phyloP scores from a whole-genome alignment of 2,888 invertebrate genomes.

The Himalopsyche tibetana region DNA sequence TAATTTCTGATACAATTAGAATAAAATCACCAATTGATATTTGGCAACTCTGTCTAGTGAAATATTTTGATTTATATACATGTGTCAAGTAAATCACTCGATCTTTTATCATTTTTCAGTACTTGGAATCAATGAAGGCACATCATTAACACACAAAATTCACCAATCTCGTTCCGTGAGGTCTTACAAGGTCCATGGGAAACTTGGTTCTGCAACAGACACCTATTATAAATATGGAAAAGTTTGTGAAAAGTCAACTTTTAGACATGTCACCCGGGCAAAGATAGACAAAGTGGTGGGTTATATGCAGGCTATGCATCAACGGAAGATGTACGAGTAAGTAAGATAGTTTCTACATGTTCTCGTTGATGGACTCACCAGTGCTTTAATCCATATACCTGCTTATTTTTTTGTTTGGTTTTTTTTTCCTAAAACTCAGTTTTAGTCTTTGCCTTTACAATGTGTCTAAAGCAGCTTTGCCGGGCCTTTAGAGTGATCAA shows the following conservation, averaged over 20 bases:
- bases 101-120: slow-evolving; percentile 73
- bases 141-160: slow-evolving; percentile 76
- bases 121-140: slow-evolving; percentile 84
- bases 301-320: slow-evolving; percentile 90
- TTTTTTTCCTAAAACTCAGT: too few species aligned
- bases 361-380: not conserved
- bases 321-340: slow-evolving; percentile 90
- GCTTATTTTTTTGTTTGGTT: not conserved
- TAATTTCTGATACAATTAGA: too few species aligned
- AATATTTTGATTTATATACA: too few species aligned
- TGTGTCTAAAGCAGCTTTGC: not conserved
- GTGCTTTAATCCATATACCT: not conserved
- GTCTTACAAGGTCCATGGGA: slow-evolving; percentile 85
- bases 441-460: too few species aligned
- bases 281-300: slow-evolving; percentile 86
- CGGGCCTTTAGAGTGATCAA: not conserved
- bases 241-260: slow-evolving; percentile 83
- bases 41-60: too few species aligned
- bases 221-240: slow-evolving; percentile 84
- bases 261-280: slow-evolving; percentile 81
- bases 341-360: slow-evolving; percentile 68
- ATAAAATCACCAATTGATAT: too few species aligned
- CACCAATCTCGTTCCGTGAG: slow-evolving; percentile 80
- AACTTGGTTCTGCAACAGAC: slow-evolving; percentile 86
- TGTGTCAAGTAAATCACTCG: not conserved